Base-by-base conservation (phyloP, 1,140 invertebrate genomes). In the Macrocentrus cingulum region DNA sequence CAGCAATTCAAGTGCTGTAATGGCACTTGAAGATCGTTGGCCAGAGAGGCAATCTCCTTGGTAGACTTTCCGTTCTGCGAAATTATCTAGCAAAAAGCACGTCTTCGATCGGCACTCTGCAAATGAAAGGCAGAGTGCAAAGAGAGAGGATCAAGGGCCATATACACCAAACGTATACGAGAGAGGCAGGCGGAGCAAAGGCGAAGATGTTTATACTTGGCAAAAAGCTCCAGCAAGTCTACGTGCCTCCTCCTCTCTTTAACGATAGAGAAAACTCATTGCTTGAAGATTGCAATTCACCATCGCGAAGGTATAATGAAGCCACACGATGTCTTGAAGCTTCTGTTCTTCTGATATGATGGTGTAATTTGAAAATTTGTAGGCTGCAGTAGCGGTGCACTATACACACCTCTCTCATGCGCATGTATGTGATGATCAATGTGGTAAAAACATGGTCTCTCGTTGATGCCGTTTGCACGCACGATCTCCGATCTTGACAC, bases 261-360 rank as follows among this genome's bases (percentile, higher is more conserved):
- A 61, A 70, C 64, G 70, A 69, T 72, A 70, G 63, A 67, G 63
- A 55, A n/a, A 39, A 57, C 72, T 74, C 74, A 73, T 76, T 76
- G 73, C 74, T 73, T 68, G 73, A 74, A 76, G 73, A 79, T 76
- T 76, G 73, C 73, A 68, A 79, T 78, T 79, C 71, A 75, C 67
- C 64, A 79, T 72, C 74, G 74, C 56, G 66, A n/a, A n/a, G n/a
- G n/a, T n/a, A 70, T 78, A 79, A 79, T 76, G 73, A 78, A 78
- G 67, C 73, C 62, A 66, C n/a, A n/a, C 61, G 41, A 51, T 49
- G 39, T 46, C 7, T 5, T 29, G 25, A 29, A 29, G 25, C 25
- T 5, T 29, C 25, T 9, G 25, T 29, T 29, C 4, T 5, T 5
- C 9, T 4, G 9, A 4, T 29, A 9, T 29, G 4, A 5, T 29